Evolutionary conservation across 2,888 invertebrate genomes (phyloP).

Genomic region (Autographa pulchrina): DNA sequence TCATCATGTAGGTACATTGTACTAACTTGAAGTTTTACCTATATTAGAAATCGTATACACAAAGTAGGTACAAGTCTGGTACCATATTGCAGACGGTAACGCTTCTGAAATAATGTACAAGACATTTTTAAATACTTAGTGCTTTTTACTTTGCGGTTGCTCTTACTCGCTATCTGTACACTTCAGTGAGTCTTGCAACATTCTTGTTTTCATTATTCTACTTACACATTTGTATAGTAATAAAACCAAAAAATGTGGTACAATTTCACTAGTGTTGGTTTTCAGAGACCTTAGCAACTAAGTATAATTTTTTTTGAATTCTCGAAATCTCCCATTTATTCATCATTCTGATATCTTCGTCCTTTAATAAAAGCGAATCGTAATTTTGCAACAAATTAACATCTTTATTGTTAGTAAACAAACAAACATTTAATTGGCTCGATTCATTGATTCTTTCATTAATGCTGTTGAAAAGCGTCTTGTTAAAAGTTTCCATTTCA

Average conservation of each 20-base stretch:
- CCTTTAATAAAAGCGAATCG: slow-evolving; percentile 29
- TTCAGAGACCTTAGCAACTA: neutral
- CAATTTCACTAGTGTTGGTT: neutral
- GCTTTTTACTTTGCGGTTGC: neutral
- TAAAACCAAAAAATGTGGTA: neutral
- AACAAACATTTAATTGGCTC: slow-evolving; percentile 77
- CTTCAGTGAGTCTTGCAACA: neutral
- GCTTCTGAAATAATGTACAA: neutral
- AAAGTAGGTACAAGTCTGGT: too few relatives aligned
- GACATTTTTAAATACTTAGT: neutral
- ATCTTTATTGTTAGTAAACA: slow-evolving; percentile 58
- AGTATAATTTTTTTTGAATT: too few relatives aligned
- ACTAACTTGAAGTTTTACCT: too few relatives aligned
- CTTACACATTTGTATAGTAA: neutral
- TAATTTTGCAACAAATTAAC: slow-evolving; percentile 29
- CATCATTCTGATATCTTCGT: slow-evolving; percentile 30
- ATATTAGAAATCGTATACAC: too few relatives aligned
- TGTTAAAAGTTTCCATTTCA: slow-evolving; percentile 89
- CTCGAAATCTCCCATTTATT: neutral
- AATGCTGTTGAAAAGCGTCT: slow-evolving; percentile 68
- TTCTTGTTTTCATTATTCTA: neutral
- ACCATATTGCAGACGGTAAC: too few relatives aligned
- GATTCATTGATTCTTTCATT: slow-evolving; percentile 71
- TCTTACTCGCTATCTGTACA: slow-evolving; percentile 1
- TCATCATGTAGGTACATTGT: too few relatives aligned